A percentile compares a stretch with the other conserved stretches of the same genome.
phyloP scores from a whole-genome alignment of 2,888 invertebrate genomes.

The Scaptomyza polygonia region DNA sequence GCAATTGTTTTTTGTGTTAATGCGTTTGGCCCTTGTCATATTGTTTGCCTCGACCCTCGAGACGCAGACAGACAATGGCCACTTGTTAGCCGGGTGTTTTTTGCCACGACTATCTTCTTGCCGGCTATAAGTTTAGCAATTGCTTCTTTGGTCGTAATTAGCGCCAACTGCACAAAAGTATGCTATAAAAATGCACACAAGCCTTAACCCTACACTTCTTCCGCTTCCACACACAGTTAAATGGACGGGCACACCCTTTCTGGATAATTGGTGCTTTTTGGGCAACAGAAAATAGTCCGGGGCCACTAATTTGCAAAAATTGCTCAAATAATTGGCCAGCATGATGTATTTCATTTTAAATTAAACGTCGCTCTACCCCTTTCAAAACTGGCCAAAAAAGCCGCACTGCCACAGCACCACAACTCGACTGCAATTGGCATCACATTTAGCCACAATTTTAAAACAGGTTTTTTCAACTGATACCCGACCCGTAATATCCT shows the following conservation, averaged over 20 bases:
- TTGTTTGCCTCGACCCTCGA: conserved; percentile 61
- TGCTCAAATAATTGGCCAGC: conserved; percentile 72
- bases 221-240: conserved; percentile 9
- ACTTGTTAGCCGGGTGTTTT: conserved; percentile 57
- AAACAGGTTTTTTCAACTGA: conserved; percentile 11
- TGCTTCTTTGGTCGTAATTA: conserved; percentile 60
- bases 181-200: conserved; percentile 38
- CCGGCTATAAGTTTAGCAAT: conserved; percentile 40
- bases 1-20: conserved; percentile 61
- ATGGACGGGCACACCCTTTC: conserved; percentile 9
- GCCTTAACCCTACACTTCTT: conserved; percentile 1
- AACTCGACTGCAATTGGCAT: conserved; percentile 62
- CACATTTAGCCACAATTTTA: conserved; percentile 37
- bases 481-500: neutral
- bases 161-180: conserved; percentile 58
- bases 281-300: conserved; percentile 40
- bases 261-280: conserved; percentile 63
- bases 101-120: conserved; percentile 28
- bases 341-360: conserved; percentile 70
- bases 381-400: conserved; percentile 29
- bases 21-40: conserved; percentile 50
- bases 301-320: conserved; percentile 75
- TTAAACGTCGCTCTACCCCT: conserved; percentile 52
- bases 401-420: conserved; percentile 38
- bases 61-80: conserved; percentile 63